Evolutionary conservation across 2,888 invertebrate genomes (phyloP).

Genomic region (Orthosia gracilis): DNA sequence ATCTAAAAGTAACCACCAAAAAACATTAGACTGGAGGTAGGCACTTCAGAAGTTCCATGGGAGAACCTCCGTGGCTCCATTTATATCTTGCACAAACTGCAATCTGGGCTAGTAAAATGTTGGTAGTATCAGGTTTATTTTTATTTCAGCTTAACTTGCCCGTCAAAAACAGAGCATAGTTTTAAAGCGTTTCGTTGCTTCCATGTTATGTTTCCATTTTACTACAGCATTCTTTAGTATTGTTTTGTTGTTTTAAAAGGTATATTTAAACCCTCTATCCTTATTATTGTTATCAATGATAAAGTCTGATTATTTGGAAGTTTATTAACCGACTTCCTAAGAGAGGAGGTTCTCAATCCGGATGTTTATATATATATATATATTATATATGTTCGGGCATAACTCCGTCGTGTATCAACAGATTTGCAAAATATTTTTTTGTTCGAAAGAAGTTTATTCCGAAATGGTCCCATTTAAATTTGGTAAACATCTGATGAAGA

Average conservation of each 20-base stretch:
- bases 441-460: too few species aligned
- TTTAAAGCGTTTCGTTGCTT: conserved; percentile 17
- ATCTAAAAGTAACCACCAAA: background rate
- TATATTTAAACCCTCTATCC: background rate
- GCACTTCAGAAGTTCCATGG: background rate
- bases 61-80: background rate
- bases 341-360: too few species aligned
- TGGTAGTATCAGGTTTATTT: conserved; percentile 20
- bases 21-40: background rate
- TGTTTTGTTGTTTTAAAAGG: background rate
- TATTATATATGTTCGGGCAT: too few species aligned
- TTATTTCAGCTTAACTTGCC: conserved; percentile 26
- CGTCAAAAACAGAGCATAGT: conserved; percentile 39
- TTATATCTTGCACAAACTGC: background rate
- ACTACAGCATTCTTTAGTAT: background rate
- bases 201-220: conserved; percentile 30
- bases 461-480: too few species aligned
- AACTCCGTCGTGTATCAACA: too few species aligned
- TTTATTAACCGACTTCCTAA: too few species aligned
- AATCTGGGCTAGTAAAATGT: conserved; percentile 9
- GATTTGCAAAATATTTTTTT: too few species aligned
- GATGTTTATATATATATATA: too few species aligned
- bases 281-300: too few species aligned
- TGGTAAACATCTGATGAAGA: too few species aligned
- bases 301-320: too few species aligned